A percentile compares a stretch with the other conserved stretches of the same genome.
phyloP scores from a whole-genome alignment of 2,113 vertebrate species.

The Chelonoidis abingdonii region DNA sequence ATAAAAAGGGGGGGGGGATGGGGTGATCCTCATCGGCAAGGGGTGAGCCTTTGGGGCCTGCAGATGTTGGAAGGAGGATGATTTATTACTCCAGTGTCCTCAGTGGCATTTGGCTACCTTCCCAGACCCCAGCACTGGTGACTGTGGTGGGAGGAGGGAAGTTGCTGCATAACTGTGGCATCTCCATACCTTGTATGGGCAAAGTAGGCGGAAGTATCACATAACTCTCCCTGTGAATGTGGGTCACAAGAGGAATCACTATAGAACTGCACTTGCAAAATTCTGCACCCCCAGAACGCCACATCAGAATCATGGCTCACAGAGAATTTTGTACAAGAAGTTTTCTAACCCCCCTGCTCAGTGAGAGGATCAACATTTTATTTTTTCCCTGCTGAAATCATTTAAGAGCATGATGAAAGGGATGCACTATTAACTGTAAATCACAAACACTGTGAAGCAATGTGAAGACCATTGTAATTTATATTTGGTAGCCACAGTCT shows the following conservation, averaged over 20 bases:
- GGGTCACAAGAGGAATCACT: accelerated
- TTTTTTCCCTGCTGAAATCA: neutral
- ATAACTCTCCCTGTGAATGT: accelerated
- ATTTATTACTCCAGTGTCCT: constrained; percentile 94
- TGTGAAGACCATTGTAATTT: neutral
- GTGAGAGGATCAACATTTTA: accelerated
- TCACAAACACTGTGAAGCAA: accelerated
- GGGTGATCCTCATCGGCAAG: constrained; percentile 83
- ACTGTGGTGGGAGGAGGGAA: constrained; percentile 77
- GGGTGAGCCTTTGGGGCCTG: constrained; percentile 86
- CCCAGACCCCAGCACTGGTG: constrained; percentile 86
- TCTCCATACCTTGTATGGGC: constrained; percentile 86
- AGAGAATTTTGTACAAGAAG: accelerated
- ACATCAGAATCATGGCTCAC: accelerated
- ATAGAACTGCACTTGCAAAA: accelerated
- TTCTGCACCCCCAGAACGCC: accelerated
- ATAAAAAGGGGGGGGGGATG: constrained; percentile 79
- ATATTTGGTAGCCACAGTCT: neutral
- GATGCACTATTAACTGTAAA: accelerated
- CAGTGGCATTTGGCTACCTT: constrained; percentile 92
- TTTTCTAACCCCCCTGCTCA: accelerated
- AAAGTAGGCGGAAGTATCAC: constrained; percentile 34
- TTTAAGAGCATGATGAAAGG: neutral
- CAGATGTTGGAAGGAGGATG: constrained; percentile 92
- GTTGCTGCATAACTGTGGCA: constrained; percentile 78